Evolutionary conservation across 2,888 invertebrate species (phyloP).

Genomic region (Euspilapteryx auroguttella): DNA sequence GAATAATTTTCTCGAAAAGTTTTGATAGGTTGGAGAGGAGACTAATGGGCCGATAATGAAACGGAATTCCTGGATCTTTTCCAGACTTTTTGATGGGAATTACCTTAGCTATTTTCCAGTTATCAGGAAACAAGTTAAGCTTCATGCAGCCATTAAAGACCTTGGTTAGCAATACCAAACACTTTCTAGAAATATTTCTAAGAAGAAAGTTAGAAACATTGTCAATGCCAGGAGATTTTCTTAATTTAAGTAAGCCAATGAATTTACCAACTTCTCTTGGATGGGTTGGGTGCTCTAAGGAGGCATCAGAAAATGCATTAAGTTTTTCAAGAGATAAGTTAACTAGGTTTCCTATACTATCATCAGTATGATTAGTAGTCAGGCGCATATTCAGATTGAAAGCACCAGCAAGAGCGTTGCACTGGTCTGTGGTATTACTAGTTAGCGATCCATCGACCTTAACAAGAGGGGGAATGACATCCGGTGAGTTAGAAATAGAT

Average conservation of each 20-base stretch:
- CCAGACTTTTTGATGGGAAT: conserved; percentile 4
- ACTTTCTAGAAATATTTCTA: conserved; percentile 1
- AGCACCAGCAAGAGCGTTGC: conserved; percentile 3
- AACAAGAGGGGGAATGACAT: conserved; percentile 3
- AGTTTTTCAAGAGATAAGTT: background rate
- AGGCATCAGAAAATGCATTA: background rate
- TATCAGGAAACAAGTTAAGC: conserved; percentile 4
- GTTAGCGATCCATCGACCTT: conserved; percentile 1
- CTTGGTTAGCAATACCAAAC: background rate
- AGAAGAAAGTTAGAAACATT: background rate
- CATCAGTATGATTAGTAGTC: conserved; percentile 1
- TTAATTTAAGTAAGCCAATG: too few relatives aligned
- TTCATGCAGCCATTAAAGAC: conserved; percentile 5
- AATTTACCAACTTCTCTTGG: conserved; percentile 1
- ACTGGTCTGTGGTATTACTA: conserved; percentile 1
- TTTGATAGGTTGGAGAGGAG: conserved; percentile 6
- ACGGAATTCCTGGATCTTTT: conserved; percentile 2
- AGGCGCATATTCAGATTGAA: conserved; percentile 5
- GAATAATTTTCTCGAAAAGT: conserved; percentile 6
- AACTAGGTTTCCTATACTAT: background rate
- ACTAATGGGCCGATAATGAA: conserved; percentile 7
- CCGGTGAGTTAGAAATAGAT: background rate
- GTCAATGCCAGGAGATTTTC: conserved; percentile 5
- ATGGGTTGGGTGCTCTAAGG: too few relatives aligned
- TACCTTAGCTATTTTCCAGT: conserved; percentile 5